Conservation (phyloP, 2,113 vertebrate species). For the Sporophila hypoxantha region DNA sequence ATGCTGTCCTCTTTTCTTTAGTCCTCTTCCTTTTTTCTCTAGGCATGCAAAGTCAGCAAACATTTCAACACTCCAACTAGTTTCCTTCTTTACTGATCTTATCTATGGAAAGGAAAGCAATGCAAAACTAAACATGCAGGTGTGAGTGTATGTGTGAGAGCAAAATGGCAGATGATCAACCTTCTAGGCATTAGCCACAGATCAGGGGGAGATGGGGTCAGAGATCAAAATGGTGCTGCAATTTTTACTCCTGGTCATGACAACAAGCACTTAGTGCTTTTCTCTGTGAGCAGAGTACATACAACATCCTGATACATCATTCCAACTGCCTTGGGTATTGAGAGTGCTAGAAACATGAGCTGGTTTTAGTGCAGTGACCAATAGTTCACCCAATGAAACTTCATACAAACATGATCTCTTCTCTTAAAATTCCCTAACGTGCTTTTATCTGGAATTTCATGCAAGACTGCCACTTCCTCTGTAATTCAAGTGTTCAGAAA, state of each 20-base stretch:
- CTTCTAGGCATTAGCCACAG: neutral
- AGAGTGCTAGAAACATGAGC: neutral
- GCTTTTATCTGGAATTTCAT: neutral
- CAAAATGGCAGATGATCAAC: neutral
- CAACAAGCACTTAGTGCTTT: neutral
- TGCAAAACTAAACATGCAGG: neutral
- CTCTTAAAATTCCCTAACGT: neutral
- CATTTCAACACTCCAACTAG: neutral
- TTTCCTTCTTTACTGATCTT: neutral
- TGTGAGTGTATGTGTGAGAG: neutral
- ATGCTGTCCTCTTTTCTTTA: neutral
- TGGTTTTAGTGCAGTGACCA: neutral
- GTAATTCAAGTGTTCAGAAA: neutral
- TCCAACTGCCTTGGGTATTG: neutral
- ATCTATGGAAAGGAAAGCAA: neutral
- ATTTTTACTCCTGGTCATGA: neutral
- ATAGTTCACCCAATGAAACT: neutral
- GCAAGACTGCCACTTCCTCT: neutral
- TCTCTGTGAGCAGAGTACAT: neutral
- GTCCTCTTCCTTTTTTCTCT: neutral
- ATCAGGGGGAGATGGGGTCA: accelerated
- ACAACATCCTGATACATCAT: neutral
- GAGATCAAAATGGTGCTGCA: neutral
- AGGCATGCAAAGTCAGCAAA: neutral
- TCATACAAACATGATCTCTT: accelerated